Base-by-base conservation (phyloP, 1,140 invertebrate genomes). In the Campoletis sonorensis region DNA sequence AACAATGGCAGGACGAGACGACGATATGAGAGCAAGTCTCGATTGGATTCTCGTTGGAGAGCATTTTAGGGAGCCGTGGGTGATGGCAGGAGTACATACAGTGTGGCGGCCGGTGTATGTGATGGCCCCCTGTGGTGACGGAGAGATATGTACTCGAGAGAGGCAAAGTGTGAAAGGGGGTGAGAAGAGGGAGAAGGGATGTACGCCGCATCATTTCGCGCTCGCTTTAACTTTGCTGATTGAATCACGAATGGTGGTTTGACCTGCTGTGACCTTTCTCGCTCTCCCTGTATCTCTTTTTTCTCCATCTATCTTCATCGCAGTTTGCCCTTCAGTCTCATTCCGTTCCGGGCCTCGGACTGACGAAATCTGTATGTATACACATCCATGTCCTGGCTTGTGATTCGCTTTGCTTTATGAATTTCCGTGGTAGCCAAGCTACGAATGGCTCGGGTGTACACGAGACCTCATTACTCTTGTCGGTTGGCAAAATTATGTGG, bases 191-290 rank as follows among this genome's bases (percentile, higher is more conserved):
- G 21, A 40, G 58, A 61, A n/a, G n/a, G n/a, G n/a, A n/a, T n/a
- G 30, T 58, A 80, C 61, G 83, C 84, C 79, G 84, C 83, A 82
- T 88, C 86, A 86, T 86, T 87, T 86, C 86, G 84, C 85, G 84
- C 87, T 85, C 88, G 86, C 83, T 88, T 88, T 84, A 86, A 88
- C 82, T 85, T 84, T 67, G 72, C 68, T 84, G 85, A 87, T 87
- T 86, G 86, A 85, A 87, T 87, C 86, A 86, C 82, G 84, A 86
- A 79, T 82, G 81, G 67, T 79, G 78, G 71, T 76, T 81, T 80
- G 73, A 67, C 68, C 84, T 84, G 77, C 78, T 83, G 76, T 67
- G 75, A 80, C 82, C 61, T 81, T 72, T 58, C 72, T 64, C 27
- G 54, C 51, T 37, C 76, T 61, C 79, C 40, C 54, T 33, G 0